Conservation (phyloP, 2,113 vertebrate genomes). For the Leptosomus discolor region DNA sequence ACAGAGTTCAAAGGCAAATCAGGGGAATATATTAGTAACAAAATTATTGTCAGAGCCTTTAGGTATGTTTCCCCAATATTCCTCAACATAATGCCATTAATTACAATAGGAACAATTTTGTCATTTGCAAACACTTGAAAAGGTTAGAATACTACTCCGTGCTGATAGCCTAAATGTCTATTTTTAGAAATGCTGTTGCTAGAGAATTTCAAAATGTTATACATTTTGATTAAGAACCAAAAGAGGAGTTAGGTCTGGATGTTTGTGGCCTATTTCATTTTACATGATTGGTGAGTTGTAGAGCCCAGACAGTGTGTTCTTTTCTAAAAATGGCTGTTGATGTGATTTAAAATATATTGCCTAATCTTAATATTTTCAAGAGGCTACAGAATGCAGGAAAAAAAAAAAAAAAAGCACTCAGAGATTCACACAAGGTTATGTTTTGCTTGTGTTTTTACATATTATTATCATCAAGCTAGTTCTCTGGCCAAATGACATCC, state of each 20-base stretch:
- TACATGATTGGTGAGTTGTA: not conserved
- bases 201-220: not conserved
- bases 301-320: not conserved
- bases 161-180: not conserved
- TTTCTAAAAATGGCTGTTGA: not conserved
- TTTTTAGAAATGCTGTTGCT: conserved; percentile 36
- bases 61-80: conserved; percentile 66
- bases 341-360: not conserved
- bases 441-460: conserved; percentile 34
- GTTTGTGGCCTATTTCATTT: not conserved
- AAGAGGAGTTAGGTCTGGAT: not conserved
- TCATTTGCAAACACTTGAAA: conserved; percentile 49
- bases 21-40: conserved; percentile 77
- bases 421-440: not conserved
- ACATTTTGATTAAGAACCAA: not conserved
- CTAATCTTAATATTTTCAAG: not conserved
- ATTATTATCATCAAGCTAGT: conserved; percentile 37
- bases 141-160: conserved; percentile 55
- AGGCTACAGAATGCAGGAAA: not conserved
- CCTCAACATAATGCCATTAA: conserved; percentile 57
- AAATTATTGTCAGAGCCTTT: conserved; percentile 72
- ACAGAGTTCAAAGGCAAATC: conserved; percentile 76
- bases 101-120: conserved; percentile 64
- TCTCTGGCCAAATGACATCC: conserved; percentile 48
- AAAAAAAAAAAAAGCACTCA: not conserved